Base-by-base conservation (phyloP, 2,888 invertebrate genomes). In the Rutpela maculata region DNA sequence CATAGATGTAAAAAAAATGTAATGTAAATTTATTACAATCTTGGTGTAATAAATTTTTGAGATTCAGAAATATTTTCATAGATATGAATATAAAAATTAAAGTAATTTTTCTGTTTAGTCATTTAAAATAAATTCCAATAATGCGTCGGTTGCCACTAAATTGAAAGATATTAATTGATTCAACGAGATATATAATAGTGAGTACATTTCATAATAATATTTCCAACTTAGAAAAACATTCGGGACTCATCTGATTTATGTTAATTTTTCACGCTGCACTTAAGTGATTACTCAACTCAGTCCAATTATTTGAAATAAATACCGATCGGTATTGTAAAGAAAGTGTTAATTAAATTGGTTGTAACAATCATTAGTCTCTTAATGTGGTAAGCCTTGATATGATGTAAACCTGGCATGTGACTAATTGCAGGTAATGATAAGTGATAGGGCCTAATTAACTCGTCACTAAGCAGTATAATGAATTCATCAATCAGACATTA, bases 401-500 rank as follows among this genome's bases (percentile, higher is more conserved):
- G 84, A 84, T 84, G 84, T 84, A 81, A 82, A 82, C 80, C 81
- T 85, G 84, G 83, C 85, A 84, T 82, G 80, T 87, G 86, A 88
- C 87, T 88, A 88, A 88, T 87, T 87, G 85, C 84, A 82, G 80
- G 82, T 85, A 86, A 87, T 85, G 85, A 86, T 85, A 86, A 86
- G 84, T 84, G 85, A 86, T 85, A 84, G 84, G 77, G 82, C 76
- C 81, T 87, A 88, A 88, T 87, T 88, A 87, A 87, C 86, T 86
- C 85, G 84, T 87, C 87, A 86, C 84, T 84, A 84, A 84, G 82
- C 82, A 83, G 79, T 82, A 86, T 88, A 88, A 88, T 87, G 87
- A 87, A 87, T 85, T 86, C 86, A 88, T 88, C 87, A 87, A 87
- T 87, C 87, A 86, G 86, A 83, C 84, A 84, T 85, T 85, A 84